phyloP scores from a whole-genome alignment of 2,113 vertebrate species.

The Pseudorhombus dupliciocellatus region DNA sequence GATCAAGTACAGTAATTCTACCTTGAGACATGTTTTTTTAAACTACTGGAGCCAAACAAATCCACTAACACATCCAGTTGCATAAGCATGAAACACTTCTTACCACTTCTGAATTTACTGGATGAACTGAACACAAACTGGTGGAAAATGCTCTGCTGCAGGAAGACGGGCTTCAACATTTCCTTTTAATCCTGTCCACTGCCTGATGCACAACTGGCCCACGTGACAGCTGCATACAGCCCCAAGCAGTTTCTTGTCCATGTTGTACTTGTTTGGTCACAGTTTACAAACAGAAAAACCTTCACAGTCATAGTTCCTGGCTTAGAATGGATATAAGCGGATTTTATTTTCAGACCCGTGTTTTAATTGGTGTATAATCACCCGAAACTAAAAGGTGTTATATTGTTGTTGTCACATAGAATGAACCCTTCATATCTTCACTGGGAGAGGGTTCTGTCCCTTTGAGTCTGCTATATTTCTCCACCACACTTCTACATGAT shows the following conservation, averaged over 20 bases:
- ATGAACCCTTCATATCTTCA: background rate
- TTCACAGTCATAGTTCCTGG: background rate
- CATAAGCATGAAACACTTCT: constrained; percentile 25
- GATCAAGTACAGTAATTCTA: constrained; percentile 42
- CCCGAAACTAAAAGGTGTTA: background rate
- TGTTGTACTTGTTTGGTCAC: constrained; percentile 5
- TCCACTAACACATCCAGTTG: constrained; percentile 30
- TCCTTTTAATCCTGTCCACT: background rate
- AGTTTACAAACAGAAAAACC: background rate
- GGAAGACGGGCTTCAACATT: constrained; percentile 1
- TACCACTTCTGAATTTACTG: constrained; percentile 26
- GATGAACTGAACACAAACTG: constrained; percentile 40
- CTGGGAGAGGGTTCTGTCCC: background rate
- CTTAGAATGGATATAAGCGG: background rate
- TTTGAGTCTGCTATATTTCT: background rate
- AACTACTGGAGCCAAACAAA: constrained; percentile 37
- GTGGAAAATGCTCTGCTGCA: constrained; percentile 26
- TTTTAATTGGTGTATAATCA: background rate
- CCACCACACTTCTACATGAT: background rate
- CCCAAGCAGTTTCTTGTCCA: background rate
- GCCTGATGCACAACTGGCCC: background rate
- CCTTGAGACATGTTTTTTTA: constrained; percentile 12
- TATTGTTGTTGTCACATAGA: background rate
- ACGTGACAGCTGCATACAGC: background rate
- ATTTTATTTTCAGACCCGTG: background rate